A percentile compares a stretch with the other conserved stretches of the same genome.
phyloP scores from a whole-genome alignment of 1,140 invertebrate species.

The Pissodes strobi region DNA sequence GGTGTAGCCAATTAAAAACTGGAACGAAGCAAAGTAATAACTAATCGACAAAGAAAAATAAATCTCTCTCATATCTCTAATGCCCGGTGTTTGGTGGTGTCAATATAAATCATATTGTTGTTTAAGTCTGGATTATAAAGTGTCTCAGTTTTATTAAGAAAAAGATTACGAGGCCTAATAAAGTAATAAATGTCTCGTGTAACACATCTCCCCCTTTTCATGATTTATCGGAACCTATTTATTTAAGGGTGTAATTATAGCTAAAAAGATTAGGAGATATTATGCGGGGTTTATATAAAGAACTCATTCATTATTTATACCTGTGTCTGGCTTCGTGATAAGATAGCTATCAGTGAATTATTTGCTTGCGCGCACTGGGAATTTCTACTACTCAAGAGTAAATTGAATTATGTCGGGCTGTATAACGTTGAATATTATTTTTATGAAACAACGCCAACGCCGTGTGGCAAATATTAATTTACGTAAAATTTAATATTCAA shows the following conservation, averaged over 20 bases:
- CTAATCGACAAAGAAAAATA: too few species aligned
- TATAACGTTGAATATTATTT: neutral
- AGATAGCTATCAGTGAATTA: conserved; percentile 18
- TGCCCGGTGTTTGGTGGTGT: conserved; percentile 6
- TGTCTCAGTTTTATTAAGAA: conserved; percentile 32
- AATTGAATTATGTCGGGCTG: neutral
- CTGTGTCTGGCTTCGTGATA: conserved; percentile 12
- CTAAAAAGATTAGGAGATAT: conserved; percentile 21
- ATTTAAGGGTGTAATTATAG: conserved; percentile 34
- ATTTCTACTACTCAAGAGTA: conserved; percentile 4
- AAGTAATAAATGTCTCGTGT: conserved; percentile 36
- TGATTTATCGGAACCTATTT: conserved; percentile 32
- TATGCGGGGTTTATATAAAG: conserved; percentile 11
- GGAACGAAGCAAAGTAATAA: too few species aligned
- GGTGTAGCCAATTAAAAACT: too few species aligned
- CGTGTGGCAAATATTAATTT: too few species aligned
- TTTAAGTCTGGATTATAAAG: conserved; percentile 24
- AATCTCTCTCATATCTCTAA: conserved; percentile 1
- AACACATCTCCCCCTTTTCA: conserved; percentile 25
- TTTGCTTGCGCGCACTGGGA: conserved; percentile 12
- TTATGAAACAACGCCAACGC: too few species aligned
- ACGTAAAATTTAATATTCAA: too few species aligned
- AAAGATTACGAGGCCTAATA: conserved; percentile 29
- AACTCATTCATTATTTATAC: conserved; percentile 28
- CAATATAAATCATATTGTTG: conserved; percentile 34